Evolutionary conservation across 2,797 vertebrate genomes (phyloP), one percentile per base, ranked within the genome.

Genomic region (Scarus forsteni): DNA sequence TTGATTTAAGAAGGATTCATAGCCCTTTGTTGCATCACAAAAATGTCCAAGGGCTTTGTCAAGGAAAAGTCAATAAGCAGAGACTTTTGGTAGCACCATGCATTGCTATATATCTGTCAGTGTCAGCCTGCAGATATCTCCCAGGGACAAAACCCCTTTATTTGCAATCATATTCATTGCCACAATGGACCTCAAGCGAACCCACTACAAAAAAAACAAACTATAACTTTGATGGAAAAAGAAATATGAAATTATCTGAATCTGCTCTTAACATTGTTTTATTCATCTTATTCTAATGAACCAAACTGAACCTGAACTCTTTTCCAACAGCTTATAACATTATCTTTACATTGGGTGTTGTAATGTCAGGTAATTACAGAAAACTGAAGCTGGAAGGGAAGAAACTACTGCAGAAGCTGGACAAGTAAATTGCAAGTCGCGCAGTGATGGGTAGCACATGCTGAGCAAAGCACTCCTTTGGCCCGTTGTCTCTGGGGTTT

Each of bases 391-490:
- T 62, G 52, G 35, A 74, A 51, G 36, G 62, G 19, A 5, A 53
- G 39, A 58, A 70, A 62, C 5, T 57, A 48, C 58, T 67, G 55
- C 67, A 71, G 67, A 53, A 66, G 75, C 66, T 60, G 34, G 50
- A 64, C 49, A 61, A 68, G 68, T 50, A 57, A 72, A 74, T 64
- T 45, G 67, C 49, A 1, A 42, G 43, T 44, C 62, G 66, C 53
- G 73, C 67, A 53, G 8, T 78, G 75, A 90, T 86, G 53, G 74
- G 54, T 79, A 90, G 73, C 87, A 86, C 78, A 84, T 87, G 83
- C 46, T 39, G 66, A 56, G n/a, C 46, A 65, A 35, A 53, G 54
- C 44, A 53, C 54, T 58, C 62, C 57, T 67, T 66, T 76, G 48
- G 55, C 40, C 45, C 9, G 2, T 19, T 14, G 14, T 77, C 85